phyloP scores from a whole-genome alignment of 2,113 vertebrate genomes.

The Pangasianodon hypophthalmus region DNA sequence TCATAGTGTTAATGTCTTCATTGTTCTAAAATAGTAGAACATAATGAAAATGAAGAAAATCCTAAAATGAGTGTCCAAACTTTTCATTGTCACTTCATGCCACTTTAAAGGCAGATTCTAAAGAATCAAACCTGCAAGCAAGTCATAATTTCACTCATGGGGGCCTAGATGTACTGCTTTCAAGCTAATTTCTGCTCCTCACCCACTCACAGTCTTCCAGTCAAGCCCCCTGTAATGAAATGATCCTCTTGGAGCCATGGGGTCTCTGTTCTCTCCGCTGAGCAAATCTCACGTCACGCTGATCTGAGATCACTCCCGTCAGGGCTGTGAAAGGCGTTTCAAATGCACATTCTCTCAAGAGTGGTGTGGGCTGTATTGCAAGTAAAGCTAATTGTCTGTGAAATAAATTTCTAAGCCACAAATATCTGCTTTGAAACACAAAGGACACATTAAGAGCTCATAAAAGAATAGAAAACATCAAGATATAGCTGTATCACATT shows the following conservation, averaged over 20 bases:
- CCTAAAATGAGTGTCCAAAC: background rate
- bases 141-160: background rate
- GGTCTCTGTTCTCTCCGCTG: background rate
- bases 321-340: background rate
- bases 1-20: background rate
- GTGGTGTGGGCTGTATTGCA: background rate
- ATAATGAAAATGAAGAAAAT: background rate
- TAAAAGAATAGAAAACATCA: background rate
- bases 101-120: background rate
- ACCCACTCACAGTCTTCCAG: background rate
- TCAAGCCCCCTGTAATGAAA: background rate
- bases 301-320: background rate
- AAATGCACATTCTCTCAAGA: background rate
- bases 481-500: background rate
- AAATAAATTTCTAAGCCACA: background rate
- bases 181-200: background rate
- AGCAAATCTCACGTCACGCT: background rate
- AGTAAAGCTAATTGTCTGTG: slow-evolving; percentile 2
- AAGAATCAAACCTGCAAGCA: background rate
- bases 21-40: background rate
- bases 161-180: background rate
- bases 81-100: background rate
- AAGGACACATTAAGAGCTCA: background rate
- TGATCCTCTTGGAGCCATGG: background rate
- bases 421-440: slow-evolving; percentile 1